Evolutionary conservation across 2,113 vertebrate species (phyloP), one percentile per base, ranked within the genome.

Genomic region (Collichthys lucidus): DNA sequence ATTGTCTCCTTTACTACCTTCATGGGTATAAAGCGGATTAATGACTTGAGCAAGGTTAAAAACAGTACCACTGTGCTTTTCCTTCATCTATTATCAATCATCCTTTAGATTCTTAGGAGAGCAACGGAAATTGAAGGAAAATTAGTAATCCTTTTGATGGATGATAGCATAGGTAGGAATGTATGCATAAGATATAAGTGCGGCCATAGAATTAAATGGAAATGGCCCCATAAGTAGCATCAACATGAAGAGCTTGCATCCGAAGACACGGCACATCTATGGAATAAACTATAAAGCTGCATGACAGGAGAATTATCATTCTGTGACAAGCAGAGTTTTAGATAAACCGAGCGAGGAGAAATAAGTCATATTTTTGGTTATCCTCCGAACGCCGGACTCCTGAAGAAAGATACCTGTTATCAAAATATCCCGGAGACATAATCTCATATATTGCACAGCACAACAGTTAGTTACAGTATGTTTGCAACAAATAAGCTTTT

Each of bases 41-140:
- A 95, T 94, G 95, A 94, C 93, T 94, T 92, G 86, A 94, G 91
- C 93, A 94, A 95, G 95, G 94, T 95, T 95, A 95, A 95, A 95
- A 95, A 96, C 94, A 94, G 94, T 94, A 92, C 89, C 91, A 83
- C 92, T 87, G 92, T 90, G 93, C 91, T 93, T 95, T 94, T 88
- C 88, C 93, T 93, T 91, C 86, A 86, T 89, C 90, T 80, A 74
- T 92, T 93, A 95, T 95, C 95, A 94, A 96, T 95, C 94, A 94
- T 92, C 90, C 92, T 93, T 93, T 93, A 90, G 92, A 91, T 94
- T 94, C 93, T 94, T 90, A 68, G 88, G 91, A 93, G 94, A 92
- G 89, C 74, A 40, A 85, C 86, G 92, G 93, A 95, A 93, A 95
- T 94, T 92, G 93, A 93, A 92, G 88, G 92, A 92, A 94, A 94